Evolutionary conservation across 2,113 vertebrate species (phyloP).

Genomic region (Gymnobelideus leadbeateri): DNA sequence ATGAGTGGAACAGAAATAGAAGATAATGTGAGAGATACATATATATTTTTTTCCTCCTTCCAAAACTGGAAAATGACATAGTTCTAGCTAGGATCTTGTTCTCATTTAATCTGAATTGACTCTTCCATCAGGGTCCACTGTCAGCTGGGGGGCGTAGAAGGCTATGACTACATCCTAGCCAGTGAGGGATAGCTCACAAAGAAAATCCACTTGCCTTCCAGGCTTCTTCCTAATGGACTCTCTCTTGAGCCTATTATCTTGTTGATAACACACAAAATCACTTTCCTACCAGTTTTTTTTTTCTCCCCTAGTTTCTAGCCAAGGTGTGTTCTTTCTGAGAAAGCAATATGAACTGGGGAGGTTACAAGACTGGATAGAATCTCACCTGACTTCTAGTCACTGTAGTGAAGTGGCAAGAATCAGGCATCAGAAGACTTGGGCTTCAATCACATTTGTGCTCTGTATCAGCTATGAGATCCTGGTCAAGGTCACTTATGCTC

Average conservation of each 20-base stretch:
- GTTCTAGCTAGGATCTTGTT: conserved; percentile 50
- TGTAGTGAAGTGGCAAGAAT: neutral
- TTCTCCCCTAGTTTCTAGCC: conserved; percentile 15
- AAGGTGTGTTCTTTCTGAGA: conserved; percentile 31
- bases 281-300: conserved; percentile 29
- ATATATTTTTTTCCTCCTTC: conserved; percentile 13
- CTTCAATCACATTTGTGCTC: neutral
- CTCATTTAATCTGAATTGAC: conserved; percentile 48
- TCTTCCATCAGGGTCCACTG: conserved; percentile 1
- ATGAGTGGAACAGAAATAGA: conserved; percentile 49
- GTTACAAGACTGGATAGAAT: neutral
- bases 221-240: conserved; percentile 6
- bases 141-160: neutral
- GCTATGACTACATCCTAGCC: neutral
- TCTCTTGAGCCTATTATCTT: conserved; percentile 54
- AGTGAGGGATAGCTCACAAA: conserved; percentile 37
- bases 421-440: neutral
- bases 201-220: conserved; percentile 36
- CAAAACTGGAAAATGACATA: conserved; percentile 60
- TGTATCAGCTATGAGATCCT: neutral
- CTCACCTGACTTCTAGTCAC: neutral
- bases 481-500: neutral
- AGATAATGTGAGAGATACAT: conserved; percentile 48
- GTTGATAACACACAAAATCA: conserved; percentile 45
- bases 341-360: conserved; percentile 11